Evolutionary conservation across 2,797 vertebrate species (phyloP), one percentile per base, ranked within the genome.

Genomic region (Gambusia yucatana): DNA sequence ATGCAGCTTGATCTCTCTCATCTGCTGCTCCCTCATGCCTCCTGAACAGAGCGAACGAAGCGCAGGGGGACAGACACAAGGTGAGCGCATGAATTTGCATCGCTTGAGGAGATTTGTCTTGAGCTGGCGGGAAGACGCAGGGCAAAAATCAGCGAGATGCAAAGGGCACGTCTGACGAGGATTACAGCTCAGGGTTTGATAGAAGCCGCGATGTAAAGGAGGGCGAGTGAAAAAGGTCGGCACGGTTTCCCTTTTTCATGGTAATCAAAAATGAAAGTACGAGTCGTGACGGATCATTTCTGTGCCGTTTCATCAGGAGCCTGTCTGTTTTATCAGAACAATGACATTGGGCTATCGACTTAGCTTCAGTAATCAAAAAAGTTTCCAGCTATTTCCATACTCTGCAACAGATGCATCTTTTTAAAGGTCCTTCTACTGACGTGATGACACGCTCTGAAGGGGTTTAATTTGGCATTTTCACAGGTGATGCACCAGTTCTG

Each of bases 1-100:
- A 36, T 96, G 96, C 73, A 97, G 94, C 91, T 96, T 96, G 77
- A 97, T 96, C 89, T 95, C 94, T 46, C 84, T 91, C 93, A 96
- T 95, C 73, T 96, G 93, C 89, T 95, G 94, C 90, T 97, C 96
- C 84, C 93, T 96, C 96, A 97, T 97, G 81, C 96, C 96, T 81
- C 95, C 96, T 97, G 85, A 30, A 41, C 59, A 69, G 71, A 50
- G n/a, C 39, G 50, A 41, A 55, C 28, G 48, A 8, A 48, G 67
- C 0, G 47, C n/a, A 83, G 73, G 73, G 73, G 67, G 57, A 75
- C 46, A 69, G 61, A 79, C 79, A 59, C 80, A 81, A 81, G 83
- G 86, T 79, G 73, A 90, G 52, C 1, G 46, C 48, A 30, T 82
- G 76, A 73, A 44, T 82, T 77, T 30, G 73, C 75, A 72, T 81